Percentiles rank a stretch among this genome's conserved stretches.
Conservation (phyloP, 2,113 vertebrate genomes). For the Chiloscyllium plagiosum region DNA sequence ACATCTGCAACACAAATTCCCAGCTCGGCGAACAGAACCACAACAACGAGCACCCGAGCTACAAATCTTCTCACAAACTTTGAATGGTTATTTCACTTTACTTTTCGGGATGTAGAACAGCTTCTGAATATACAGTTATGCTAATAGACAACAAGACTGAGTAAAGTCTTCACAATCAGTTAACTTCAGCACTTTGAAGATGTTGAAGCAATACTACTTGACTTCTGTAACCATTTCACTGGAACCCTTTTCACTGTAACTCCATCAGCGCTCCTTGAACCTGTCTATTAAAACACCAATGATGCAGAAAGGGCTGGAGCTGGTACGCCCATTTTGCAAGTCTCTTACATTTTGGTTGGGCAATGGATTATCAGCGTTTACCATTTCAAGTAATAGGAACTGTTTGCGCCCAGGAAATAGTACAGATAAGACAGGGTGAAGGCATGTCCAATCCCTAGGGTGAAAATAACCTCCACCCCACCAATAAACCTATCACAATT, state of each 20-base stretch:
- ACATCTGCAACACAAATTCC: too few species aligned
- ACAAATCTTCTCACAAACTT: too few species aligned
- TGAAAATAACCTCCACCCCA: not conserved
- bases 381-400: not conserved
- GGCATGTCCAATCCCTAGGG: not conserved
- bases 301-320: not conserved
- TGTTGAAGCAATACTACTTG: not conserved
- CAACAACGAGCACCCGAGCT: too few species aligned
- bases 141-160: not conserved
- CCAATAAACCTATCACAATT: too few species aligned
- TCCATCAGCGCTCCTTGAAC: not conserved
- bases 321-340: too few species aligned
- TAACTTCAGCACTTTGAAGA: not conserved
- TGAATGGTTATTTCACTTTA: not conserved
- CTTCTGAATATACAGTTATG: not conserved
- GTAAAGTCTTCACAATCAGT: not conserved
- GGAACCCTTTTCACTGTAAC: not conserved
- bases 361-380: not conserved
- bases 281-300: not conserved
- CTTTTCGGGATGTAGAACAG: not conserved
- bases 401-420: not conserved
- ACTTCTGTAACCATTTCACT: not conserved
- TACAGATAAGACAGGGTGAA: not conserved
- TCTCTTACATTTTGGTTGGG: not conserved
- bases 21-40: too few species aligned